phyloP scores from a whole-genome alignment of 35 echinoderm and acorn worm genomes.

The Strongylocentrotus purpuratus region DNA sequence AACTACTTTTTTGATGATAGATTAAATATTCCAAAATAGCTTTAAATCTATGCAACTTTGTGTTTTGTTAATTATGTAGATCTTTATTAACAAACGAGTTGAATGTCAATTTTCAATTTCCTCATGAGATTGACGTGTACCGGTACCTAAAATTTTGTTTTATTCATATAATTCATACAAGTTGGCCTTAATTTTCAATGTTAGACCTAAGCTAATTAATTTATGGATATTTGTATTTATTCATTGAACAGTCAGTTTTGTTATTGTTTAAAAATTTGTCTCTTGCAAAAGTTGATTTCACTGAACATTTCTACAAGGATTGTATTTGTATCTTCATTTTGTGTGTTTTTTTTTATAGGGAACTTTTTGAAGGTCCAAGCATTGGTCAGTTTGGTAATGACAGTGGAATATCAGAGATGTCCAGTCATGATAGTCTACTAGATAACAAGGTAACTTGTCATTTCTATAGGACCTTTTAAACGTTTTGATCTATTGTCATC shows the following conservation, averaged over 20 bases:
- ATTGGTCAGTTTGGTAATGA: background rate
- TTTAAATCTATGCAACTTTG: too few species aligned
- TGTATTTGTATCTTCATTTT: background rate
- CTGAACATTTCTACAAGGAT: too few species aligned
- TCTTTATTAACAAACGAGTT: too few species aligned
- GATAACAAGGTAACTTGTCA: conserved; percentile 29
- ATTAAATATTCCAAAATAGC: too few species aligned
- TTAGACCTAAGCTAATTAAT: background rate
- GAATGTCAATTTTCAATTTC: too few species aligned
- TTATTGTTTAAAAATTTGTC: background rate
- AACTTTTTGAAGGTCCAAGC: conserved; percentile 50
- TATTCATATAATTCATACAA: too few species aligned
- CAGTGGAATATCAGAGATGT: background rate
- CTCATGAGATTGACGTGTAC: too few species aligned
- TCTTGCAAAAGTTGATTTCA: too few species aligned
- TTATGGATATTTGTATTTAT: background rate
- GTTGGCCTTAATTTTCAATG: background rate
- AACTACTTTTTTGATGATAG: too few species aligned
- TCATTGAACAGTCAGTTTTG: background rate
- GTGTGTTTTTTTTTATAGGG: conserved; percentile 28
- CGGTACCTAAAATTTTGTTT: too few species aligned
- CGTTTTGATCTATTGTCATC: background rate
- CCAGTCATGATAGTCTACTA: conserved; percentile 11
- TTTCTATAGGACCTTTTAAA: background rate
- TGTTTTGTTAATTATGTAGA: too few species aligned